Evolutionary conservation across 2,113 vertebrate genomes (phyloP), one percentile per base, ranked within the genome.

Genomic region (Eulacestoma nigropectus): DNA sequence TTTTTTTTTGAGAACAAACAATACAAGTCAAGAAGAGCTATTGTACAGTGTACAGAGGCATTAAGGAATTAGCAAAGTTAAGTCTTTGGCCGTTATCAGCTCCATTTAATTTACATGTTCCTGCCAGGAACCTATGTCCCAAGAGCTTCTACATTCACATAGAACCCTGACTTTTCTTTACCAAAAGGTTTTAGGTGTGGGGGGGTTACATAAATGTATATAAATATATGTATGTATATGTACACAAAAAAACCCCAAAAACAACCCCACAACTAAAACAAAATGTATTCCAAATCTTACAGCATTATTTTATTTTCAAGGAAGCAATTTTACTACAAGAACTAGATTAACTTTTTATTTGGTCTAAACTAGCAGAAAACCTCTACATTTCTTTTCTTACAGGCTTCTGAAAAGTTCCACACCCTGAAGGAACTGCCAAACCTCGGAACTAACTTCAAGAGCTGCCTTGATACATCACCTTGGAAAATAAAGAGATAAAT

Each of bases 41-140:
- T 9, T 77, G 44, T 60, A 47, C 42, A 41, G 22, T 3, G 16
- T 22, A 62, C 4, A 33, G 42, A 68, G 8, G 11, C 1, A 0
- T 33, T 33, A 84, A 68, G 21, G 72, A 78, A 84, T 47, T 7
- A 59, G 16, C 33, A 52, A 73, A 64, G 2, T 22, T 22, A 13
- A 77, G 14, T 7, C 21, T 72, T 46, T 10, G 33, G 37, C 35
- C 60, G 22, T 39, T 67, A 75, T 5, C 41, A 92, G 44, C 9
- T 74, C 26, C 46, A 44, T 29, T 79, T 65, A 30, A 84, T 90
- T 77, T 65, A 65, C 13, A 60, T 2, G 7, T 35, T 81, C 37
- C 76, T 56, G 13, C 50, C 16, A 94, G 53, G 81, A 87, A 76
- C 27, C 10, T 32, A 47, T 27, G 18, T 23, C 44, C 22, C 49